Evolutionary conservation across 2,113 vertebrate genomes (phyloP).

Genomic region (Sebastes schlegelii): DNA sequence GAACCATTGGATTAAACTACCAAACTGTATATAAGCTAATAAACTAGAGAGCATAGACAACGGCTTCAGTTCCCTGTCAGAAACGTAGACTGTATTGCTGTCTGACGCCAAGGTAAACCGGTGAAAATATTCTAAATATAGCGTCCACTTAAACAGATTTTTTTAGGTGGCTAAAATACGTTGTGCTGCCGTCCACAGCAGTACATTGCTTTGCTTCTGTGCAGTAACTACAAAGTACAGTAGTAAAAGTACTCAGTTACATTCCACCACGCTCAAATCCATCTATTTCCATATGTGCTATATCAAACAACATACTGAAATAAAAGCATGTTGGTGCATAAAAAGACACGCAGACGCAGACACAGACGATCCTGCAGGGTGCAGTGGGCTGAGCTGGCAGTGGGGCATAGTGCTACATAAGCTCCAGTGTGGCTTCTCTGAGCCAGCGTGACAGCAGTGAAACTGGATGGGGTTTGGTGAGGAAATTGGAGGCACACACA

Average conservation of each 20-base stretch:
- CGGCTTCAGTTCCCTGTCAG: too few relatives aligned
- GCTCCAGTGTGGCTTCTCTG: slow-evolving; percentile 55
- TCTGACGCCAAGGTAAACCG: too few relatives aligned
- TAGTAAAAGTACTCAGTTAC: background rate
- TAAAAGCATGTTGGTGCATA: background rate
- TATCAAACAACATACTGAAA: background rate
- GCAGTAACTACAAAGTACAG: background rate
- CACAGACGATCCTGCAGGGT: slow-evolving; percentile 42
- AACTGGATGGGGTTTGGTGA: slow-evolving; percentile 54
- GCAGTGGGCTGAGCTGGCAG: slow-evolving; percentile 45
- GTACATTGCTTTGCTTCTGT: too few relatives aligned
- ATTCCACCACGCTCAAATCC: background rate
- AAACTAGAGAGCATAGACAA: too few relatives aligned
- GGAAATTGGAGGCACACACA: slow-evolving; percentile 47
- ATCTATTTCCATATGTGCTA: background rate
- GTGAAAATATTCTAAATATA: too few relatives aligned
- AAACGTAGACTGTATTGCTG: too few relatives aligned
- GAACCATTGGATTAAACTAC: too few relatives aligned
- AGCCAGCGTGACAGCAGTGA: slow-evolving; percentile 64
- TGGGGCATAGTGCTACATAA: slow-evolving; percentile 40
- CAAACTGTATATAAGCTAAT: too few relatives aligned
- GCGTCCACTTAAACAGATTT: too few relatives aligned
- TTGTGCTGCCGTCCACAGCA: too few relatives aligned
- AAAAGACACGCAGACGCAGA: background rate
- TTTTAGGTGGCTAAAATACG: background rate